These are phyloP conservation scores for Sebastes matsubarae DNA, from an alignment of 2,797 vertebrate species.

Conservation along the genomic window DNA sequence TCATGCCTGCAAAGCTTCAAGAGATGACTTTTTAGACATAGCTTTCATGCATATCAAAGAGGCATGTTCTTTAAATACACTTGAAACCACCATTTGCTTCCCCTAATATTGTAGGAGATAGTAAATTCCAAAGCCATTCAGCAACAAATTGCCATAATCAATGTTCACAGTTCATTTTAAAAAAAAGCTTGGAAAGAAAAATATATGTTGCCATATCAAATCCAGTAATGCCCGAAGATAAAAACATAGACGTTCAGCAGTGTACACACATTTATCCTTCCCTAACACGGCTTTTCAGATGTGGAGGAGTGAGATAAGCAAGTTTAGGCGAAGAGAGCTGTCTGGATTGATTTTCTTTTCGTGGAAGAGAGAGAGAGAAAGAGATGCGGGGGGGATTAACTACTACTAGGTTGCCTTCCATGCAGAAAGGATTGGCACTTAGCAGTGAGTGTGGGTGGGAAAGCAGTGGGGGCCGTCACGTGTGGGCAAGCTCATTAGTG, in stretches of 20 bases:
- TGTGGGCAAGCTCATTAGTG: conserved; percentile 27
- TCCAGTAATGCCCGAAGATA: conserved; percentile 6
- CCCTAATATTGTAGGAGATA: neutral
- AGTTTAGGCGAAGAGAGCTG: conserved; percentile 15
- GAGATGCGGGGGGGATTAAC: conserved; percentile 33
- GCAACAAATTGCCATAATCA: neutral
- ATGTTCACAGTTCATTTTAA: neutral
- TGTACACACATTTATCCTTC: conserved; percentile 2
- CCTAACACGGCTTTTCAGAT: neutral
- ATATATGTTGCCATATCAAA: neutral
- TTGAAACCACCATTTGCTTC: neutral
- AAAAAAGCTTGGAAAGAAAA: neutral
- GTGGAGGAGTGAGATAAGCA: conserved; percentile 27
- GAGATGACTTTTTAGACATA: neutral
- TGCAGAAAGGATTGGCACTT: conserved; percentile 47
- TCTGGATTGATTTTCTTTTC: conserved; percentile 54
- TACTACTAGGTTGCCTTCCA: conserved; percentile 49
- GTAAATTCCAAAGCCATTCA: neutral
- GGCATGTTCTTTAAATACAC: neutral
- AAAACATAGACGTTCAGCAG: conserved; percentile 2
- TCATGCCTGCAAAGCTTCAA: neutral
- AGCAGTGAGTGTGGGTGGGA: conserved; percentile 52
- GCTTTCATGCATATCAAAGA: neutral
- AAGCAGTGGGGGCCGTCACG: conserved; percentile 37
- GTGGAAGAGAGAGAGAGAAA: neutral